Percentiles rank a stretch among this genome's conserved stretches.
Evolutionary conservation across 2,888 invertebrate genomes (phyloP).

Genomic region (Drosophila peninsularis): DNA sequence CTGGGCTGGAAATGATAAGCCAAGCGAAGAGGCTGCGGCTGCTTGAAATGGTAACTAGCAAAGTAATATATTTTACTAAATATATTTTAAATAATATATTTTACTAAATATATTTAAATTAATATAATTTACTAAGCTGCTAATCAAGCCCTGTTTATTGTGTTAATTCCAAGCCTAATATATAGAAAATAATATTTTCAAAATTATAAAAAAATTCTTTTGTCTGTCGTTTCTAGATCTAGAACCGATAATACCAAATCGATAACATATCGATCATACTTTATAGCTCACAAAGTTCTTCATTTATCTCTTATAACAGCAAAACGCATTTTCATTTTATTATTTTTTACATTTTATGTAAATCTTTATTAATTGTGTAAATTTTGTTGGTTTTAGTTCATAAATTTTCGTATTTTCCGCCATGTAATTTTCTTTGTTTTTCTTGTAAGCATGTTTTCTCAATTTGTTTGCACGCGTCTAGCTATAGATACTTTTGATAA

Average conservation of each 20-base stretch:
- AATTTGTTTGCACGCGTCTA: constrained; percentile 68
- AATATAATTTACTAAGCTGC: too few relatives aligned
- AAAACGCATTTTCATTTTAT: constrained; percentile 1
- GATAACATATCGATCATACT: too few relatives aligned
- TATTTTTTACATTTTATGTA: constrained; percentile 68
- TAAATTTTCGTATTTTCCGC: constrained; percentile 47
- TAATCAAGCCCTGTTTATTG: too few relatives aligned
- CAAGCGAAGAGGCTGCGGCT: not conserved
- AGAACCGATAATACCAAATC: not conserved
- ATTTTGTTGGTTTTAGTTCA: constrained; percentile 65
- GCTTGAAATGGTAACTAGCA: not conserved
- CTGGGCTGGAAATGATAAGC: not conserved
- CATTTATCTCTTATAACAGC: too few relatives aligned
- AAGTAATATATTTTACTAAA: too few relatives aligned
- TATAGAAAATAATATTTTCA: too few relatives aligned
- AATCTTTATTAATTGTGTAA: constrained; percentile 73
- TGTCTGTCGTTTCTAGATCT: not conserved
- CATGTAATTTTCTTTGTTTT: constrained; percentile 6
- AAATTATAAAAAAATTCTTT: too few relatives aligned
- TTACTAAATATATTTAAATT: not conserved
- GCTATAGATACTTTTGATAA: constrained; percentile 49
- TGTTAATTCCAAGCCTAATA: too few relatives aligned
- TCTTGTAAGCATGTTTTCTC: constrained; percentile 50
- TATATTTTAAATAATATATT: not conserved
- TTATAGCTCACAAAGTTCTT: not conserved